Percentiles rank a stretch among this genome's conserved stretches.
Conservation (phyloP, 2,888 invertebrate species). For the Furcula furcula region DNA sequence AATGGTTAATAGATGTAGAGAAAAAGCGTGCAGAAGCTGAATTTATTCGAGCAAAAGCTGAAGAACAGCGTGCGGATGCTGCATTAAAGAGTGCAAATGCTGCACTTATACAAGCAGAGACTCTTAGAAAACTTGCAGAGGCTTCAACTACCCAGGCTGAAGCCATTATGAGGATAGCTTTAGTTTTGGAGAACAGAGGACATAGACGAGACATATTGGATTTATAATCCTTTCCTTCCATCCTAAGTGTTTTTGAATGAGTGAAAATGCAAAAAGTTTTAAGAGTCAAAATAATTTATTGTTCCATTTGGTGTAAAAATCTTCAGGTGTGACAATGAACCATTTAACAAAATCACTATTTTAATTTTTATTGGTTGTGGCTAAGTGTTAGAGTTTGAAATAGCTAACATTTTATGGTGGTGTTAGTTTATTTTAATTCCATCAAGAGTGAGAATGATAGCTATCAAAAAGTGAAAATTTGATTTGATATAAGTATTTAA, state of each 20-base stretch:
- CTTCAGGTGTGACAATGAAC: no score
- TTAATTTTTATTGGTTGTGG: no score
- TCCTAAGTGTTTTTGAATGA: not conserved
- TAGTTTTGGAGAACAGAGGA: slow-evolving; percentile 36
- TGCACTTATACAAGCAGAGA: slow-evolving; percentile 51
- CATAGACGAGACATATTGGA: slow-evolving; percentile 31
- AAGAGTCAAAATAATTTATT: no score
- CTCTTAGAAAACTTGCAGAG: slow-evolving; percentile 50
- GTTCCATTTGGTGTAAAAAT: no score
- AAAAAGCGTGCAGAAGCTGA: slow-evolving; percentile 61
- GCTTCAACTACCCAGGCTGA: slow-evolving; percentile 54
- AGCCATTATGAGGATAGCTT: slow-evolving; percentile 53
- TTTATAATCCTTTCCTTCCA: slow-evolving; percentile 9
- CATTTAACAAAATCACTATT: no score
- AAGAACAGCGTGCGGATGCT: slow-evolving; percentile 42
- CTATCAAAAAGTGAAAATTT: no score
- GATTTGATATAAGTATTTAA: no score
- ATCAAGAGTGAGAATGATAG: no score
- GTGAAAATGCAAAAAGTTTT: not conserved
- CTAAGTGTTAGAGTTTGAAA: no score
- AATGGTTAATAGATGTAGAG: slow-evolving; percentile 64
- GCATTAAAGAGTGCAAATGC: slow-evolving; percentile 52
- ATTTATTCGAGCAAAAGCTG: slow-evolving; percentile 51
- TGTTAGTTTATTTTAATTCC: no score
- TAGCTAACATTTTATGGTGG: no score